Evolutionary conservation across 2,888 invertebrate genomes (phyloP).

Genomic region (Rhodophaea formosa): DNA sequence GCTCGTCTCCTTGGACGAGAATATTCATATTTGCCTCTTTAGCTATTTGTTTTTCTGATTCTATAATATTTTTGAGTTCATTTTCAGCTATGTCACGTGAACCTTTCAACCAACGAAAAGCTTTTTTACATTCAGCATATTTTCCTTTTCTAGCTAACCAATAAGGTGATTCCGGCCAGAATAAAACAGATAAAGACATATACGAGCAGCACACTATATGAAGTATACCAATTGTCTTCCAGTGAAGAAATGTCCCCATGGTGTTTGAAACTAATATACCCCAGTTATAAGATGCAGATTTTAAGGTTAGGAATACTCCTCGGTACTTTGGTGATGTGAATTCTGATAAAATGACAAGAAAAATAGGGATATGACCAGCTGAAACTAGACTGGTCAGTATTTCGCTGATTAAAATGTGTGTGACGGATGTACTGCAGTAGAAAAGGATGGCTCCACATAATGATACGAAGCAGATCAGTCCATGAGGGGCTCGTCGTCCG

Average conservation of each 20-base stretch:
- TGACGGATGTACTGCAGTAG: slow-evolving; percentile 32
- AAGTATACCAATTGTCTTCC: slow-evolving; percentile 37
- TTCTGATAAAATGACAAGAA: slow-evolving; percentile 37
- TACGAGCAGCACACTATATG: slow-evolving; percentile 31
- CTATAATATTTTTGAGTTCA: slow-evolving; percentile 39
- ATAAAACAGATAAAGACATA: slow-evolving; percentile 23
- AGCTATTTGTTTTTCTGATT: no score
- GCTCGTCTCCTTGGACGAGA: no score
- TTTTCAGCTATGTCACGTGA: slow-evolving; percentile 35
- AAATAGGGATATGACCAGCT: no score
- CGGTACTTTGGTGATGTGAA: slow-evolving; percentile 41
- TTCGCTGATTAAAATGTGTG: slow-evolving; percentile 20
- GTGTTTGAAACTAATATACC: slow-evolving; percentile 40
- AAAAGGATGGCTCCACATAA: slow-evolving; percentile 31
- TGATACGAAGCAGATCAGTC: slow-evolving; percentile 26
- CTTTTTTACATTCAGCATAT: slow-evolving; percentile 39
- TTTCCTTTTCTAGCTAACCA: slow-evolving; percentile 48
- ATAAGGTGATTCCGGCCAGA: slow-evolving; percentile 36
- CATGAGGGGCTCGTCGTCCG: slow-evolving; percentile 35
- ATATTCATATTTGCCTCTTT: no score
- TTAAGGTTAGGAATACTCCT: slow-evolving; percentile 40
- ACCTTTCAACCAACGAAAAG: slow-evolving; percentile 46
- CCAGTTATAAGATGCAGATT: slow-evolving; percentile 36
- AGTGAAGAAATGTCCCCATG: slow-evolving; percentile 42
- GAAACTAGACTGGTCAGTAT: slow-evolving; percentile 37